Base-by-base conservation (phyloP, 2,113 vertebrate genomes). In the Panurus biarmicus region DNA sequence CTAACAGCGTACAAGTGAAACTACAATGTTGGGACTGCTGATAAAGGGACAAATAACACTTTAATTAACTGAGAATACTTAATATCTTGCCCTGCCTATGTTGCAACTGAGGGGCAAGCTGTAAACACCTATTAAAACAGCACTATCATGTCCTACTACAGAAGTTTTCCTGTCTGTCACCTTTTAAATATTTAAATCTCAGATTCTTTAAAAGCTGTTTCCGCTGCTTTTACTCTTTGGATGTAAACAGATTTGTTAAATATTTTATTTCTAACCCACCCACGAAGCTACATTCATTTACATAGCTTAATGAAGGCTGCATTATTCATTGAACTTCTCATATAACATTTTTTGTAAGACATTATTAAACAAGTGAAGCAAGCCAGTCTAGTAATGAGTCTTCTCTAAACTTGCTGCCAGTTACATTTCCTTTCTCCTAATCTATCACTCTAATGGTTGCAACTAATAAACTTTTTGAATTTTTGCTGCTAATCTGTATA, bases 311-410 rank as follows among this genome's bases (percentile, higher is more conserved):
- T 81, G 95, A 95, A 96, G 73, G 87, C 72, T 96, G 95, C 91
- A 95, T 97, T 96, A 96, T 97, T 97, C 94, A 97, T 88, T 83
- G 90, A 94, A 93, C 76, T 86, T 91, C 90, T 94, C 94, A 87
- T 85, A 85, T 95, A 90, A 93, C 95, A 76, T 96, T 97, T 97
- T 95, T 96, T 44, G 42, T 81, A 94, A 74, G 83, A 83, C 76
- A 82, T 86, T 86, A 94, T 86, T 95, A 96, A 96, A 95, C 93
- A 93, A 90, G 83, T 87, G 83, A 94, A 89, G 88, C 72, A 79
- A 87, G 31, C 40, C 81, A 78, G 84, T 85, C 57, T 80, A 82
- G 76, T 95, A 95, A 93, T 89, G 93, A 97, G 72, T 60, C 78
- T 95, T 95, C 89, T 96, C 95, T 93, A 96, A 96, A 94, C 94